phyloP scores from a whole-genome alignment of 2,113 vertebrate genomes.

The Puntigrus tetrazona region DNA sequence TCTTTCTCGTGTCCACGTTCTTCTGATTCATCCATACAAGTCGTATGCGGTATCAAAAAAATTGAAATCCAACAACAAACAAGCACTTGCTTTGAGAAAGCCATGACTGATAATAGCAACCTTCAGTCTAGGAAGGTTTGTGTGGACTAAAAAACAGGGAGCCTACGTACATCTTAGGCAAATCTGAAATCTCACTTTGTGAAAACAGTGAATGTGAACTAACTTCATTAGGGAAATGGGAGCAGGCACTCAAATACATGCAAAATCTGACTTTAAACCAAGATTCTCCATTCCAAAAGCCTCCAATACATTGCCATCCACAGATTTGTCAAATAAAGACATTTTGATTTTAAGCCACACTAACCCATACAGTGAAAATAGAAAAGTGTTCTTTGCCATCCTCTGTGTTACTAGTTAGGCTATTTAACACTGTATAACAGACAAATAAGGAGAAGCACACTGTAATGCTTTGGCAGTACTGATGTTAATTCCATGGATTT shows the following conservation, averaged over 20 bases:
- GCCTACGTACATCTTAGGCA: conserved; percentile 63
- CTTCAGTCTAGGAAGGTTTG: conserved; percentile 7
- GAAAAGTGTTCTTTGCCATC: neutral
- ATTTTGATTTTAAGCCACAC: neutral
- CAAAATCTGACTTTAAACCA: conserved; percentile 62
- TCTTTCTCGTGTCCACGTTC: neutral
- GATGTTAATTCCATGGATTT: neutral
- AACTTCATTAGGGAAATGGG: conserved; percentile 77
- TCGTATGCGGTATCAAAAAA: conserved; percentile 11
- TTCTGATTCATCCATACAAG: neutral
- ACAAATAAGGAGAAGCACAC: neutral
- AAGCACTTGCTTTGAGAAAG: conserved; percentile 38
- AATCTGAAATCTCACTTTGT: conserved; percentile 66
- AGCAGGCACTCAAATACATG: conserved; percentile 76
- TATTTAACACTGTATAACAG: neutral
- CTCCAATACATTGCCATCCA: neutral
- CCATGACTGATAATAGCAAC: conserved; percentile 56
- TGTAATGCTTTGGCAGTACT: neutral
- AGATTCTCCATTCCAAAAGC: conserved; percentile 31
- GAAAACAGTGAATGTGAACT: conserved; percentile 68
- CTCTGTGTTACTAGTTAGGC: neutral
- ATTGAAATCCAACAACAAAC: conserved; percentile 65
- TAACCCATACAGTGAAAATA: neutral
- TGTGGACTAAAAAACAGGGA: conserved; percentile 41
- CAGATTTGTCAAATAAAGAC: neutral